A percentile compares a stretch with the other conserved stretches of the same genome.
These are phyloP conservation scores for Ciconia stormi DNA, from an alignment of 2,113 vertebrate genomes.

Conservation along the genomic window DNA sequence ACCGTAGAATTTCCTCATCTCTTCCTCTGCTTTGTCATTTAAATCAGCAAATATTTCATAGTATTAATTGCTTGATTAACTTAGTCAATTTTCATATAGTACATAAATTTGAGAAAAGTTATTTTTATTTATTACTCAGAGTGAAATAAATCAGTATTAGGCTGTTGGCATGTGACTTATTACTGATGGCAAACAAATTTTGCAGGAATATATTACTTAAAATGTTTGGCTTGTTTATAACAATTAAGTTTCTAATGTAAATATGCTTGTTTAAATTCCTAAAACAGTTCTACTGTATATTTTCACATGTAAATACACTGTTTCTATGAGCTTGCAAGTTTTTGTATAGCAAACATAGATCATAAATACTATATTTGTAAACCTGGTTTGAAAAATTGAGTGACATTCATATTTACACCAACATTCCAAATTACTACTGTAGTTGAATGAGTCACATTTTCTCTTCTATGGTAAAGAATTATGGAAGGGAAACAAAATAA, in stretches of 20 bases:
- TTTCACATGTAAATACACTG: neutral
- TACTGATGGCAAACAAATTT: neutral
- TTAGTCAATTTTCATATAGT: neutral
- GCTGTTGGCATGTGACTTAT: neutral
- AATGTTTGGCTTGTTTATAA: neutral
- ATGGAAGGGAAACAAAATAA: neutral
- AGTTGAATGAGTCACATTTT: neutral
- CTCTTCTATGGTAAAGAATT: neutral
- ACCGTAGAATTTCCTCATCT: neutral
- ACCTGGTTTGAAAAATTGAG: neutral
- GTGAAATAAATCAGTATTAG: neutral
- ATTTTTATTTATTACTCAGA: neutral
- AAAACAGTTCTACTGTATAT: neutral
- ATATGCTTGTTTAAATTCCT: neutral
- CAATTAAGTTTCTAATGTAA: neutral
- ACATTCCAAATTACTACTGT: neutral
- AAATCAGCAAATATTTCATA: neutral
- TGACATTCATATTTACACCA: neutral
- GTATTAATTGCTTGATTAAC: neutral
- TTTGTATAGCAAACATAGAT: neutral
- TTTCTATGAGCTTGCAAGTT: neutral
- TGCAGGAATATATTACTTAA: neutral
- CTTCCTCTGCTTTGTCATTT: neutral
- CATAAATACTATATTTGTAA: neutral
- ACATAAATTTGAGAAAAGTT: neutral